Evolutionary conservation across 2,113 vertebrate genomes (phyloP), one percentile per base, ranked within the genome.

Genomic region (Vicugna pacos): DNA sequence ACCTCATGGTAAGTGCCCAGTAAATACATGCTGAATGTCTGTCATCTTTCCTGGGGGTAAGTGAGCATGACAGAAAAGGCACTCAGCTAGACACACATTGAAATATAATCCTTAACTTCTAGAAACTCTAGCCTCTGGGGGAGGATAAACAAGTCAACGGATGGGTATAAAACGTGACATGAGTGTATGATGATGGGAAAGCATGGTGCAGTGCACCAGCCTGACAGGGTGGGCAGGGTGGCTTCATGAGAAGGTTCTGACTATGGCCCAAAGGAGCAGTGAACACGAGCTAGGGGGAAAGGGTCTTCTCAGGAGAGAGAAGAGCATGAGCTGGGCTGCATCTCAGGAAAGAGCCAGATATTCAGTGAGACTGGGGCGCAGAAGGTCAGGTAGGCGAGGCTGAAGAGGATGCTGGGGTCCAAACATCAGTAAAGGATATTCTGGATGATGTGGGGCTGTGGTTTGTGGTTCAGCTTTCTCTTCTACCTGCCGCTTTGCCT

Each of bases 11-110:
- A 52, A 52, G 9, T 60, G 97, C 97, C 97, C 7, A 24, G 26
- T 46, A 50, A 80, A 38, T 5, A 26, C 30, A 54, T 60, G 22
- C 28, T 54, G 46, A 88, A 11, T 54, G 19, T 80, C 15, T 64
- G 56, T 81, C 38, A 56, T 58, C 35, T 94, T 91, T 60, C 52
- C 70, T 72, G 13, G 42, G 77, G 22, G 42, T 52, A 42, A 32
- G 5, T 73, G 10, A 79, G 20, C 20, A 35, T 12, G 52, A 54
- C 3, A 93, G 75, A 76, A 85, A 60, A 72, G 5, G 30, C 11
- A 24, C 56, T 42, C 1, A 16, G 32, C 76, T 89, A 92, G 97
- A 97, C 89, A 97, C 88, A 97, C 7, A 97, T 96, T 13, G 16
- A 93, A 58, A 48, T n/a, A 22, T 4, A 26, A 75, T n/a, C 12